Conservation (phyloP, 2,888 invertebrate species). For the Nemapogon koenigi region DNA sequence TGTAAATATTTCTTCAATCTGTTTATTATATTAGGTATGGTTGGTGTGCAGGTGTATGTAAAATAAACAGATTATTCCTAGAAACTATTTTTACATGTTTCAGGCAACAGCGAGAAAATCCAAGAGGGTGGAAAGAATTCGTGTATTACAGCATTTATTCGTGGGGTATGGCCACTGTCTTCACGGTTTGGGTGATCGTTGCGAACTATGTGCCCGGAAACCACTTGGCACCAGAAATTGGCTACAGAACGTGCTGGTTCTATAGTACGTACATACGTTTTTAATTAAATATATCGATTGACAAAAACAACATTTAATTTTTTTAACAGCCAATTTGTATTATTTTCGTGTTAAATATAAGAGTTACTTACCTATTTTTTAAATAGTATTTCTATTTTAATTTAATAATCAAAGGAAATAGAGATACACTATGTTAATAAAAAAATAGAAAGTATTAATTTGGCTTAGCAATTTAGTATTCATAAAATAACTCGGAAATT, state of each 20-base stretch:
- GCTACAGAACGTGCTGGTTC: conserved; percentile 70
- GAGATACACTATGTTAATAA: too few species aligned
- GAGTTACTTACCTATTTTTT: too few species aligned
- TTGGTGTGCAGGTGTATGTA: background rate
- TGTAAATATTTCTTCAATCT: background rate
- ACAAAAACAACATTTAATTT: too few species aligned
- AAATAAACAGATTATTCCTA: too few species aligned
- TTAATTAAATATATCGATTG: too few species aligned
- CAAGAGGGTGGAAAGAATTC: conserved; percentile 64
- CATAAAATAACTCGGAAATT: too few species aligned
- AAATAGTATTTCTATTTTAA: too few species aligned
- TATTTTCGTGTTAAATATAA: too few species aligned
- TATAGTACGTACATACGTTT: conserved; percentile 56
- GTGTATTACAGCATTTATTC: conserved; percentile 62
- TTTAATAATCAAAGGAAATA: too few species aligned
- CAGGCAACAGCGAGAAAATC: conserved; percentile 3
- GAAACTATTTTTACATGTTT: background rate
- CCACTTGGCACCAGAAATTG: conserved; percentile 65
- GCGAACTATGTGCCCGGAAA: conserved; percentile 58
- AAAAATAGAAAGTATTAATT: too few species aligned
- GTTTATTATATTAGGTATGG: background rate
- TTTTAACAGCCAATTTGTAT: too few species aligned
- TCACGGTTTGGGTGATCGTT: conserved; percentile 54
- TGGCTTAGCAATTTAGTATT: too few species aligned
- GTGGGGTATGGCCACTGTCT: conserved; percentile 60